Conservation (phyloP, 2,888 invertebrate species). For the Rapana venosa region DNA sequence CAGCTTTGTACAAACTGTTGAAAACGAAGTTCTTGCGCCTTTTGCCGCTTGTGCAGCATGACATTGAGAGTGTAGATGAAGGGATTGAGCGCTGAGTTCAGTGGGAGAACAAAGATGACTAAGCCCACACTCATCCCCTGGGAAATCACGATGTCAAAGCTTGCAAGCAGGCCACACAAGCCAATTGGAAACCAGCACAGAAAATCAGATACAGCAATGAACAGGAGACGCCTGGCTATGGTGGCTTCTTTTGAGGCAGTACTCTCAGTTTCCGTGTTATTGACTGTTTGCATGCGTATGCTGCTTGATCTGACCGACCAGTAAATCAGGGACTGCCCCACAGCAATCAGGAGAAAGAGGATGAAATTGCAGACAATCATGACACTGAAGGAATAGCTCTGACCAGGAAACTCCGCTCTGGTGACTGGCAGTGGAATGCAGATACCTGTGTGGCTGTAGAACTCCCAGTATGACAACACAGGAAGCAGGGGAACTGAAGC, state of each 20-base stretch:
- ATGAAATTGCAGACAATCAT: slow-evolving; percentile 73
- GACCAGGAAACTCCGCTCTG: slow-evolving; percentile 64
- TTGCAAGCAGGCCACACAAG: slow-evolving; percentile 43
- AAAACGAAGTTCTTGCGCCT: slow-evolving; percentile 8
- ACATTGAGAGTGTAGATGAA: slow-evolving; percentile 49
- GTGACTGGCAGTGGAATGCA: slow-evolving; percentile 76
- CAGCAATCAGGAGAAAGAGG: slow-evolving; percentile 69
- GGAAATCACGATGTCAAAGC: slow-evolving; percentile 29
- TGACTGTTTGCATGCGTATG: background rate
- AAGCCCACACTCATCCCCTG: slow-evolving; percentile 43
- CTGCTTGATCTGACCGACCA: slow-evolving; percentile 45
- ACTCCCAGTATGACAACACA: slow-evolving; percentile 55
- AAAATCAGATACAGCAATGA: slow-evolving; percentile 44
- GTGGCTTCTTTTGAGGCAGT: slow-evolving; percentile 34
- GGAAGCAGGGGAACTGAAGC: slow-evolving; percentile 9
- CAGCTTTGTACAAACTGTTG: background rate
- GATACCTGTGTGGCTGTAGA: slow-evolving; percentile 69
- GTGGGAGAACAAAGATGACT: slow-evolving; percentile 79
- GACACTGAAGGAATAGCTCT: slow-evolving; percentile 74
- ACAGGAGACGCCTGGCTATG: slow-evolving; percentile 46
- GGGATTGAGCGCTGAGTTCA: slow-evolving; percentile 81
- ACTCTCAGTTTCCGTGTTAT: background rate
- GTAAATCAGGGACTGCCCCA: slow-evolving; percentile 74
- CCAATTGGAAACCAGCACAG: slow-evolving; percentile 50
- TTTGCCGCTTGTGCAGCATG: slow-evolving; percentile 28